Evolutionary conservation across 2,888 invertebrate genomes (phyloP), one percentile per base, ranked within the genome.

Genomic region (Melieria picta): DNA sequence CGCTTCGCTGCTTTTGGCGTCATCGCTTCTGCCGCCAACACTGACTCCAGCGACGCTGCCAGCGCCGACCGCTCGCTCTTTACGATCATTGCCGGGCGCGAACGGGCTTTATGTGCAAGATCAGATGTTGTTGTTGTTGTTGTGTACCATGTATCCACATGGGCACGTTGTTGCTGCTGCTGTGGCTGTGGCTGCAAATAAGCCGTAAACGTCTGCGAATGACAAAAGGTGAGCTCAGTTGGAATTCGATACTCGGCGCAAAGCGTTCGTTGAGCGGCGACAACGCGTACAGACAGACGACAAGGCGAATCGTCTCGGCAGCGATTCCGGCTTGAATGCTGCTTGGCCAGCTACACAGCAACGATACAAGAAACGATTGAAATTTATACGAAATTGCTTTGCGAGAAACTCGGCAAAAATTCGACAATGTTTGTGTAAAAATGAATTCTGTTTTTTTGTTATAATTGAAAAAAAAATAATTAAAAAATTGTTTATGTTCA

Each of bases 211-310:
- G 47, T 13, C 52, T 47, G 55, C 48, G 63, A 63, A 63, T 71
- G 63, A 13, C 56, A 58, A 16, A 67, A 70, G 72, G 66, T 66
- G 72, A 74, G 72, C 69, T 73, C 74, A 76, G 73, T 76, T 70
- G 43, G 65, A 69, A 66, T 71, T 72, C 61, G 73, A 55, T 71
- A 71, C 65, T 72, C 72, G 73, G 62, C 60, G 74, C 52, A 60
- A 30, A 69, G 46, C 42, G 72, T 67, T 71, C 71, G 71, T 67
- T 47, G 55, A 68, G 47, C 69, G 71, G 50, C 16, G 60, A 47
- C 46, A 60, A 60, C 64, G 50, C 65, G 65, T 55, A 48, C 65
- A 52, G 45, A 61, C 50, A 43, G 50, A 68, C 47, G 52, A 60
- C 69, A 52, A 52, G 60, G 48, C 64, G 64, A 69, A 72, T 69